These are phyloP conservation scores for Syngnathus typhle DNA, from an alignment of 2,113 vertebrate genomes.

Conservation along the genomic window DNA sequence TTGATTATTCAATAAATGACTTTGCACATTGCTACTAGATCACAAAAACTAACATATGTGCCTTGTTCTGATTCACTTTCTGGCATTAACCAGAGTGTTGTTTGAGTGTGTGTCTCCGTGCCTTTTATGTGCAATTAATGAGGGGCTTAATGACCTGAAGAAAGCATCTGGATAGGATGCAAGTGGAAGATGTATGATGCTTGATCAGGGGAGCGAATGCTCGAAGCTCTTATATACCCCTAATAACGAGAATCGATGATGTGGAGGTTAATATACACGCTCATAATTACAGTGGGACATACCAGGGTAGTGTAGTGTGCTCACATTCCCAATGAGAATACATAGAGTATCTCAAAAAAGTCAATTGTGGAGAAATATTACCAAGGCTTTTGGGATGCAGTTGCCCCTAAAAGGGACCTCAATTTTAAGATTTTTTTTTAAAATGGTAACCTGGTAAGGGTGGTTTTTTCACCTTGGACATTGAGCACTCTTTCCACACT, in stretches of 20 bases:
- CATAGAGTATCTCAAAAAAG: not conserved
- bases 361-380: not conserved
- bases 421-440: no score
- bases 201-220: not conserved
- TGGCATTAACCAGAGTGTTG: not conserved
- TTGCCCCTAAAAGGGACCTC: not conserved
- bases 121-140: constrained; percentile 26
- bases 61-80: not conserved
- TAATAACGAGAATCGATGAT: not conserved
- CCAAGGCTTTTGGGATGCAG: not conserved
- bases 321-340: not conserved
- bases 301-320: not conserved
- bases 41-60: constrained; percentile 6
- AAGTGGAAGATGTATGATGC: constrained; percentile 7
- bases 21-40: constrained; percentile 1
- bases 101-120: not conserved
- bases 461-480: constrained; percentile 85
- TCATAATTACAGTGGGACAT: not conserved
- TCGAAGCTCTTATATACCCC: not conserved
- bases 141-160: constrained; percentile 27
- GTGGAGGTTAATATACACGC: not conserved
- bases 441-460: not conserved
- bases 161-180: constrained; percentile 28
- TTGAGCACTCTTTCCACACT: constrained; percentile 97
- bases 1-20: not conserved